Evolutionary conservation across 2,888 invertebrate genomes (phyloP), one percentile per base, ranked within the genome.

Genomic region (Amblyteles armatorius): DNA sequence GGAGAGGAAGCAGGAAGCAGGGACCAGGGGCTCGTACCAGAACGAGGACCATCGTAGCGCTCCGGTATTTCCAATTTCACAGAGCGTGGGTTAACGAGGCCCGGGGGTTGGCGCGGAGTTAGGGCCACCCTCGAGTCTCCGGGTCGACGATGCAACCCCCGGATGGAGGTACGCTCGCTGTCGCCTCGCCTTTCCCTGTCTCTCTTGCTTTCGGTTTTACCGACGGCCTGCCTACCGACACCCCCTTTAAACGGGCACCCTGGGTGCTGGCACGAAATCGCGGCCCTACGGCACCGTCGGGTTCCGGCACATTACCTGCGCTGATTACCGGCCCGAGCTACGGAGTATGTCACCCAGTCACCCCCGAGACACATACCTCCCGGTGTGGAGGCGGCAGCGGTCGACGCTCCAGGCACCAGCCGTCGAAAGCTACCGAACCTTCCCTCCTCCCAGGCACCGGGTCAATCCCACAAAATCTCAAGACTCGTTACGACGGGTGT

Each of bases 61-160:
- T 86, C 83, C 90, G 91, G 92, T 92, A 93, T 93, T 93, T 93
- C 93, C 93, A 93, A 93, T 93, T 93, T 93, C 93, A 93, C 93
- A 93, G 93, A 92, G 92, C 93, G 92, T 93, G 93, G 91, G 93
- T 93, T 93, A 93, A 93, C 93, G 93, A 93, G 93, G 88, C 93
- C 92, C 93, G 92, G 91, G 93, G 92, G 92, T 88, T 89, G 89
- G 81, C 84, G 88, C 68, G 72, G 89, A 89, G 89, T 88, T 88
- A 83, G 88, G 89, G 88, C 86, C 83, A 88, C 81, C 88, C 79
- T 85, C 86, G 52, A 78, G 82, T 83, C 73, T 69, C 57, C 68
- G n/a, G 40, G 60, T 33, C 74, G 29, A 29, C 29, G 29, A 29
- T 4, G 29, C 29, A 29, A 5, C 29, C 29, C 29, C 29, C 29